A percentile compares a stretch with the other conserved stretches of the same genome.
Conservation (phyloP, 2,113 vertebrate species). For the Osmerus eperlanus region DNA sequence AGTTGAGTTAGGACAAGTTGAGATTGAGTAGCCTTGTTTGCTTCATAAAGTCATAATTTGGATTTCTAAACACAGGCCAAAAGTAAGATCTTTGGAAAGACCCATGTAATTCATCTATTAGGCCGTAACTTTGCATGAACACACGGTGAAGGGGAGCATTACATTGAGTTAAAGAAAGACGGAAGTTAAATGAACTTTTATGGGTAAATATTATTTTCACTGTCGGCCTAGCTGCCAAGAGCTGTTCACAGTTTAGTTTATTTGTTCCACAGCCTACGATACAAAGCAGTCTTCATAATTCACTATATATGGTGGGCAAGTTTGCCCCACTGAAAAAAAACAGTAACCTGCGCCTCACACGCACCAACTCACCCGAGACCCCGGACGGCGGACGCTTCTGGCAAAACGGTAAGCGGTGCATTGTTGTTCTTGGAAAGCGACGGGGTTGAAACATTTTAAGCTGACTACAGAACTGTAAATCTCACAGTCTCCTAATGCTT, state of each 20-base stretch:
- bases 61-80: too few species aligned
- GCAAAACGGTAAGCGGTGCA: conserved; percentile 6
- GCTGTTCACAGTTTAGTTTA: conserved; percentile 30
- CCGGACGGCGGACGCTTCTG: conserved; percentile 8
- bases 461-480: conserved; percentile 33
- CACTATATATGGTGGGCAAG: conserved; percentile 2
- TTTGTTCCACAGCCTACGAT: conserved; percentile 22
- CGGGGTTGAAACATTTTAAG: conserved; percentile 25
- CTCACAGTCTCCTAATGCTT: conserved; percentile 34
- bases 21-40: too few species aligned
- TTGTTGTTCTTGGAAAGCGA: conserved; percentile 42
- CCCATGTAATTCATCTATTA: conserved; percentile 8
- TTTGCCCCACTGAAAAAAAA: conserved; percentile 11
- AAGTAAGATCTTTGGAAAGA: neutral
- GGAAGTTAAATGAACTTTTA: conserved; percentile 13
- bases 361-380: conserved; percentile 20
- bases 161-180: conserved; percentile 9
- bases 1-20: too few species aligned
- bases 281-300: conserved; percentile 32
- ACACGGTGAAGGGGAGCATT: conserved; percentile 1
- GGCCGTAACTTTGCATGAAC: neutral
- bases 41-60: too few species aligned
- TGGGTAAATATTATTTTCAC: conserved; percentile 17
- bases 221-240: conserved; percentile 27
- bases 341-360: conserved; percentile 21